Evolutionary conservation across 2,113 vertebrate genomes (phyloP).

Genomic region (Pantherophis guttatus): DNA sequence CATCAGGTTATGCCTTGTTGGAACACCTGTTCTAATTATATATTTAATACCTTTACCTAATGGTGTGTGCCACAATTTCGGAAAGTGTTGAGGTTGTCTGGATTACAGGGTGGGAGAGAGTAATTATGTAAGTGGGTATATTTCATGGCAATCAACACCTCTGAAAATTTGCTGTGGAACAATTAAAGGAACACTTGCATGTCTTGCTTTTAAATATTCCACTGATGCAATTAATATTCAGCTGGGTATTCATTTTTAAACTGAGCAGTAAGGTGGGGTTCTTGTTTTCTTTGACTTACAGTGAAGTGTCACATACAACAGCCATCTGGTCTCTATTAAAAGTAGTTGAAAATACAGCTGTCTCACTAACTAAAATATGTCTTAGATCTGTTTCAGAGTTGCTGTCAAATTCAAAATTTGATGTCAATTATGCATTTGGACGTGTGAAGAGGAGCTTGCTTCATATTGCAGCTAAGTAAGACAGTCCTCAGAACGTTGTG

Average conservation of each 20-base stretch:
- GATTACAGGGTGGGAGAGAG: neutral
- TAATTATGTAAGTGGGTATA: neutral
- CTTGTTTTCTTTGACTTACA: neutral
- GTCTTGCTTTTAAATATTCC: neutral
- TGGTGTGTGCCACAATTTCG: neutral
- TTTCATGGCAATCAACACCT: neutral
- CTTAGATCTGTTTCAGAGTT: conserved; percentile 93
- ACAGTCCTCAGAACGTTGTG: conserved; percentile 40
- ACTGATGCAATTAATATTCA: neutral
- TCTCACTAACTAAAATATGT: conserved; percentile 24
- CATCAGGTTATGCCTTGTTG: neutral
- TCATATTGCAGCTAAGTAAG: conserved; percentile 99
- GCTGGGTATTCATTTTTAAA: neutral
- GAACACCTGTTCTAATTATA: neutral
- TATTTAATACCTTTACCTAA: neutral
- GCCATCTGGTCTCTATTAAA: neutral
- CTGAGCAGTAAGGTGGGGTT: neutral
- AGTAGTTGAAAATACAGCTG: neutral
- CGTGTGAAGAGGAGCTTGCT: conserved; percentile 97
- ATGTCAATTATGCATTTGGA: conserved; percentile 98
- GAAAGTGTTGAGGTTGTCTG: neutral
- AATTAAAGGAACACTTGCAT: neutral
- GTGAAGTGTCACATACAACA: neutral
- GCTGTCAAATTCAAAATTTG: conserved; percentile 97
- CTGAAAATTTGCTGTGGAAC: neutral